Base-by-base conservation (phyloP, 1,140 invertebrate genomes). In the Drosophila tani region DNA sequence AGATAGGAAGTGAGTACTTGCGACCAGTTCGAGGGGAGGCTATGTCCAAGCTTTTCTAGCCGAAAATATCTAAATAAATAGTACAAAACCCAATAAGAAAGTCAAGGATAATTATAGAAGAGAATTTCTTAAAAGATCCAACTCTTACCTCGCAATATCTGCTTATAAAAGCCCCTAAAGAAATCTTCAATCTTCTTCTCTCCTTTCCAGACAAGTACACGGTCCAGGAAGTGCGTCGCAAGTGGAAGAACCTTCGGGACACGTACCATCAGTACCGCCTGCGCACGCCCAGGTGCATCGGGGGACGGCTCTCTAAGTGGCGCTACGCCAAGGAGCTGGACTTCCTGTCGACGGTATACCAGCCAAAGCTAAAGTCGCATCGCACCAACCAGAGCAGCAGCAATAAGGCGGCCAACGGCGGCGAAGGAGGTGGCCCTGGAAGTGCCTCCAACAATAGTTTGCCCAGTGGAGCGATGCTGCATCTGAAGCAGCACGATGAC, bases 251-350 rank as follows among this genome's bases (percentile, higher is more conserved):
- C 47, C 73, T 92, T 2, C 63, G 91, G 21, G 91, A 92, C 62
- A 92, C 91, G 5, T 92, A 92, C 62, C 91, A 92, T 65, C 91
- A 92, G 55, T 92, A 92, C 68, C 87, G 91, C 3, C 73, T 92
- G 8, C 91, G 91, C n/a, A 91, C 91, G 29, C 85, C 85, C 21
- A 92, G 92, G 58, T 81, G 77, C 47, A 83, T 91, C 17, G 91
- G 91, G 63, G 91, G 91, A 0, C 74, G 86, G 3, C 45, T 92
- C 15, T 92, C 91, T 12, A 92, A 92, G 53, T 92, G 91, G 91
- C 91, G 91, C 0, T 92, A 92, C 46, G 91, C 91, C 35, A 92
- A 91, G 45, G 88, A 90, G 40, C 55, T 92, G 50, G 88, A 92
- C 24, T 92, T 92, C 40, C 70, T 92, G 0, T 92, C 91, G 19